These are phyloP conservation scores for Drosophila infuscata DNA, from an alignment of 2,888 invertebrate species.

Conservation along the genomic window DNA sequence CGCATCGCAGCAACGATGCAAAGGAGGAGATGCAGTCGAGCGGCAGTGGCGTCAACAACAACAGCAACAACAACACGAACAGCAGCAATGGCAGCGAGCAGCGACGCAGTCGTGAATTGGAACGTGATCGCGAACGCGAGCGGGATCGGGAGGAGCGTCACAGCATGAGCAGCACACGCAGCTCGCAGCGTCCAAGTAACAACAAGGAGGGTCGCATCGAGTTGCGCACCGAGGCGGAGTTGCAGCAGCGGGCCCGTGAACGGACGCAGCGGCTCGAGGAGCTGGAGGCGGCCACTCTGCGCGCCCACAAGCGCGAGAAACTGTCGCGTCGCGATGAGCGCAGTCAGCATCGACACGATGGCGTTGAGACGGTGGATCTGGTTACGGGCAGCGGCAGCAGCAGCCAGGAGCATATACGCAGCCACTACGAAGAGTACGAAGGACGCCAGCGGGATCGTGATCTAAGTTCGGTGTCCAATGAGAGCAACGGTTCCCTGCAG, in stretches of 20 bases:
- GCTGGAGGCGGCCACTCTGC: slow-evolving; percentile 48
- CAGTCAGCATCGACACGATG: slow-evolving; percentile 66
- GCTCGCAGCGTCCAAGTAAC: slow-evolving; percentile 74
- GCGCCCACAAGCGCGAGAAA: slow-evolving; percentile 81
- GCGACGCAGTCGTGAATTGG: slow-evolving; percentile 52
- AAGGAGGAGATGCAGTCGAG: slow-evolving; percentile 64
- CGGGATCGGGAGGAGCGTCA: slow-evolving; percentile 78
- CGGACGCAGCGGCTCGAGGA: slow-evolving; percentile 69
- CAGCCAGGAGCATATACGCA: slow-evolving; percentile 54
- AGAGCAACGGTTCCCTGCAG: slow-evolving; percentile 86
- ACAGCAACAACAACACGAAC: slow-evolving; percentile 18
- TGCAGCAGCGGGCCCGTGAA: slow-evolving; percentile 74
- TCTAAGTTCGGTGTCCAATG: slow-evolving; percentile 86
- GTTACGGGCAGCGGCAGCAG: slow-evolving; percentile 40
- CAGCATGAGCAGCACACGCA: slow-evolving; percentile 77
- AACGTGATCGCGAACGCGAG: slow-evolving; percentile 53
- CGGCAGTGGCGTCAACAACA: slow-evolving; percentile 22
- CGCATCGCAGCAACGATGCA: slow-evolving; percentile 61
- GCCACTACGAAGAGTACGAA: slow-evolving; percentile 75
- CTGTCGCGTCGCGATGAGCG: slow-evolving; percentile 78
- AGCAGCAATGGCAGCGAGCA: slow-evolving; percentile 47
- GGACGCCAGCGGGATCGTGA: slow-evolving; percentile 88
- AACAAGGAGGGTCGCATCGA: slow-evolving; percentile 71
- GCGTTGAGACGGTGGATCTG: slow-evolving; percentile 65
- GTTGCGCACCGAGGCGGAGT: slow-evolving; percentile 62